A percentile compares a stretch with the other conserved stretches of the same genome.
Evolutionary conservation across 2,113 vertebrate genomes (phyloP).

Genomic region (Steatornis caripensis): DNA sequence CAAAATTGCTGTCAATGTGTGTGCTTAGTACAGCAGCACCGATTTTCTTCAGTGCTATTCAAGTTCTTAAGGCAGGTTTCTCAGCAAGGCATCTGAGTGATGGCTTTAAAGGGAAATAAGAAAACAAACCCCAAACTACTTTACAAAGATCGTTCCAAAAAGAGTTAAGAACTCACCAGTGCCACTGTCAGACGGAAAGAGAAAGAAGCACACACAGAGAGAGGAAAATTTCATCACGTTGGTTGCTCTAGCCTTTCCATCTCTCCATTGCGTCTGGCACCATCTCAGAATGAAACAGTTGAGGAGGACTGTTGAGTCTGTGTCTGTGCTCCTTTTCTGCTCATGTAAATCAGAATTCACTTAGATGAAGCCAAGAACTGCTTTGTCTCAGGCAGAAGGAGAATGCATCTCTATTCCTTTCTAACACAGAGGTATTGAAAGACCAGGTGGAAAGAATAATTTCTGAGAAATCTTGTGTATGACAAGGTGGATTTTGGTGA

Average conservation of each 20-base stretch:
- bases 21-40: background rate
- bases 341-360: background rate
- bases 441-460: background rate
- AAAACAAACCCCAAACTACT: background rate
- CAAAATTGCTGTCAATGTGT: background rate
- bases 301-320: background rate
- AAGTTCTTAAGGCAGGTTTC: background rate
- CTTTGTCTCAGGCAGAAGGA: background rate
- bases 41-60: background rate
- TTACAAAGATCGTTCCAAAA: background rate
- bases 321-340: background rate
- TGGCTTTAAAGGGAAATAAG: background rate
- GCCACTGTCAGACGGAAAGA: background rate
- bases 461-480: background rate
- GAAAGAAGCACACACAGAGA: background rate
- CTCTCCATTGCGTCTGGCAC: background rate
- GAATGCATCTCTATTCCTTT: background rate
- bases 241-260: background rate
- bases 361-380: background rate
- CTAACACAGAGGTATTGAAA: background rate
- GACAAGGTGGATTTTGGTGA: background rate
- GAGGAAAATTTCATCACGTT: background rate
- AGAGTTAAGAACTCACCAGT: background rate
- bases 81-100: background rate
- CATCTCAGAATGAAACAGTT: background rate